Conservation (phyloP, 2,113 vertebrate species). For the Xiphophorus maculatus region DNA sequence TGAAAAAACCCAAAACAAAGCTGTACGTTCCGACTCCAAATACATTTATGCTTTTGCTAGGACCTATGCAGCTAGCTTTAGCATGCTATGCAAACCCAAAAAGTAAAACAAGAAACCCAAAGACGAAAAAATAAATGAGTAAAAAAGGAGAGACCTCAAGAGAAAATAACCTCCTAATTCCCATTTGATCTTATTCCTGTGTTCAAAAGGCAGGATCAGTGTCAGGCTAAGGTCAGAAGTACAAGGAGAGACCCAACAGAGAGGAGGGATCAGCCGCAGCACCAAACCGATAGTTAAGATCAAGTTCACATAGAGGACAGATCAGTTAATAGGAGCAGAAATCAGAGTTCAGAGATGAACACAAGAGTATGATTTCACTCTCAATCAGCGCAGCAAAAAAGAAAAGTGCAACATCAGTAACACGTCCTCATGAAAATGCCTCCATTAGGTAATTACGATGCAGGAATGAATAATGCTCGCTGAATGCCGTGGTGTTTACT, state of each 20-base stretch:
- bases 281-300: constrained; percentile 39
- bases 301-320: constrained; percentile 57
- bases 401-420: neutral
- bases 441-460: constrained; percentile 46
- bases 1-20: no score
- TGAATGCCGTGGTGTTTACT: constrained; percentile 59
- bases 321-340: constrained; percentile 14
- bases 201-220: constrained; percentile 65
- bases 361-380: neutral
- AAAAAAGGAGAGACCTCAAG: constrained; percentile 16
- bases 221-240: constrained; percentile 65
- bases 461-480: constrained; percentile 55
- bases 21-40: no score
- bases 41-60: neutral
- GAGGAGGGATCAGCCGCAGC: constrained; percentile 42
- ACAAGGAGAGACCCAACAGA: constrained; percentile 31
- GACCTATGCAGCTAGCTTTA: constrained; percentile 20
- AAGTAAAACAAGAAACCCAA: neutral
- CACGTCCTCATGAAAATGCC: constrained; percentile 7
- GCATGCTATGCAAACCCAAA: constrained; percentile 29
- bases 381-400: constrained; percentile 12
- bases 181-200: constrained; percentile 59
- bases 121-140: neutral
- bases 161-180: constrained; percentile 54
- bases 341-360: neutral